A percentile compares a stretch with the other conserved stretches of the same genome.
Evolutionary conservation across 2,113 vertebrate genomes (phyloP).

Genomic region (Fulmarus glacialis): DNA sequence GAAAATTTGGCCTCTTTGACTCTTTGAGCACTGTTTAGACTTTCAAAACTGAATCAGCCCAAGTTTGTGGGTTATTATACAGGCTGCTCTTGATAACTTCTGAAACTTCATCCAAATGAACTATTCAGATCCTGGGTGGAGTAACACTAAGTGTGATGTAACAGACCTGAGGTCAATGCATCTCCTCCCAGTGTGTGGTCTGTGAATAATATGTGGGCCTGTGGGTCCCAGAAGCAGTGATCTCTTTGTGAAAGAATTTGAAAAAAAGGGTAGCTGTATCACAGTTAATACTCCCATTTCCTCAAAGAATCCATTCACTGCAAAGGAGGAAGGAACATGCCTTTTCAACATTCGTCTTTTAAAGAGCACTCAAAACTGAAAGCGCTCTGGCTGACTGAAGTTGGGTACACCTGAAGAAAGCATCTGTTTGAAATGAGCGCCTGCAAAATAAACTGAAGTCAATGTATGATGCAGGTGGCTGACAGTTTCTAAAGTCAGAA

Average conservation of each 20-base stretch:
- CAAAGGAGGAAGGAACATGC: not conserved
- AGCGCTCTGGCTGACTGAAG: not conserved
- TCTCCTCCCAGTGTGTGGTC: conserved; percentile 70
- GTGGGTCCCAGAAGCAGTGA: conserved; percentile 49
- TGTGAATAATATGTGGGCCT: conserved; percentile 51
- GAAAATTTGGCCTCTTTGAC: not conserved
- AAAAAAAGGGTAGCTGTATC: conserved; percentile 34
- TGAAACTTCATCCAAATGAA: conserved; percentile 44
- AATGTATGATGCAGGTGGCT: not conserved
- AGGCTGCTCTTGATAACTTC: conserved; percentile 47
- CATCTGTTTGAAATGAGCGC: not conserved
- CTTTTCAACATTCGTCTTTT: not conserved
- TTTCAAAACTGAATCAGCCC: not conserved
- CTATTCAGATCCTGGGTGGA: conserved; percentile 57
- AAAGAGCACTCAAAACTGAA: not conserved
- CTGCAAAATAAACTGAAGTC: not conserved
- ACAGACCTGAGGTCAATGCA: conserved; percentile 60
- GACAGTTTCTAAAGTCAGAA: not conserved
- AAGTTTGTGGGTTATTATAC: not conserved
- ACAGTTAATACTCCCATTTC: conserved; percentile 37
- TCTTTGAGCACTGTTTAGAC: not conserved
- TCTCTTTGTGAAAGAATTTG: conserved; percentile 58
- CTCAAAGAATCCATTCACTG: conserved; percentile 25
- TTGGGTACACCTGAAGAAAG: not conserved
- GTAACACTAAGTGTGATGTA: conserved; percentile 49